These are phyloP conservation scores for Elephas maximus DNA, from an alignment of 2,113 vertebrate genomes.

Conservation along the genomic window DNA sequence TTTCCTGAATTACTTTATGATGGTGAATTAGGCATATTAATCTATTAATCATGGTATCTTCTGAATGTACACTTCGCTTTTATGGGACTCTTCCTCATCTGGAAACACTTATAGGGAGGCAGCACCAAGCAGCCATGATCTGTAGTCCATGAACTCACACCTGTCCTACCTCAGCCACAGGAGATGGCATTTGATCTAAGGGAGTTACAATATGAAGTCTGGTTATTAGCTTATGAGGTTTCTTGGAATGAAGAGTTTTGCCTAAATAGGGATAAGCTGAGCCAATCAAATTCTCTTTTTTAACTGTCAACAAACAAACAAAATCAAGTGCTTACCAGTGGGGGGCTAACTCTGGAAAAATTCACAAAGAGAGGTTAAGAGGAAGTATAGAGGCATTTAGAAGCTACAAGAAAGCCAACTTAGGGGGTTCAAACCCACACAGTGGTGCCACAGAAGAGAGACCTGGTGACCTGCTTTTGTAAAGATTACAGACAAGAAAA, in stretches of 20 bases:
- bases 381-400: neutral
- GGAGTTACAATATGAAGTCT: neutral
- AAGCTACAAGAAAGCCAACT: neutral
- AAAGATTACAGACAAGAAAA: too few relatives aligned
- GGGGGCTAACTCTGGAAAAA: neutral
- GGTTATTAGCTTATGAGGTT: neutral
- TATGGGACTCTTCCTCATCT: neutral
- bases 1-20: neutral
- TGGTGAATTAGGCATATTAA: neutral
- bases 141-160: neutral
- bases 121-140: neutral
- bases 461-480: too few relatives aligned
- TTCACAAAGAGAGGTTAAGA: neutral
- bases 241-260: neutral
- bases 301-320: neutral
- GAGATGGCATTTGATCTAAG: neutral
- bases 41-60: neutral
- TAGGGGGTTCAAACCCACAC: too few relatives aligned
- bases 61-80: neutral
- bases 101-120: neutral
- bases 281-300: constrained; percentile 12
- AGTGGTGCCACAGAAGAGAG: too few relatives aligned
- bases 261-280: neutral
- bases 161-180: neutral
- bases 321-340: neutral